Evolutionary conservation across 92 coral and sea anemone species (phyloP), one percentile per base, ranked within the genome.

Genomic region (Phymanthus crucifer): DNA sequence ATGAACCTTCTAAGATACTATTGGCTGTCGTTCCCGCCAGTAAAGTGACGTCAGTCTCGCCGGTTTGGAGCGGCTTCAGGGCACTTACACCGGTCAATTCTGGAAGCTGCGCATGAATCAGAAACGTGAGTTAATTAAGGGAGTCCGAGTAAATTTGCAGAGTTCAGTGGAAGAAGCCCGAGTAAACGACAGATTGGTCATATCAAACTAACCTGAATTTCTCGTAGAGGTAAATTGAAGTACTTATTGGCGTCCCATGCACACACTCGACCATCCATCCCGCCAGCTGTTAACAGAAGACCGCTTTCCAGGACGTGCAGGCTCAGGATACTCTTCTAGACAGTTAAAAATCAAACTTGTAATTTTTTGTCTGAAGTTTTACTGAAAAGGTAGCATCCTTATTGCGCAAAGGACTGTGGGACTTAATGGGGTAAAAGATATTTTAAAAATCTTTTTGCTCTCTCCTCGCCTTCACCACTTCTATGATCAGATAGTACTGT

Each of bases 191-290:
- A 23, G 66, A 57, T 26, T 61, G 27, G 29, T 17, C 1, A 21
- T 9, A 57, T 23, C 29, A 46, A 45, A 24, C 81, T n/a, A 32
- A 91, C 97, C 94, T 92, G 97, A 23, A 78, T 83, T 83, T 92
- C 97, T 40, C 87, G 93, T 71, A 92, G 56, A 31, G 97, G 97
- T 70, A 88, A 79, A 45, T 82, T 87, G 66, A 92, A 92, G 80
- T 90, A 92, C 74, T 92, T 92, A 32, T 88, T 92, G 4, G 94
- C 91, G 76, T 92, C 97, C 97, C 97, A 92, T 31, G 94, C 82
- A 21, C 88, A 67, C 21, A 92, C 85, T 70, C 86, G 81, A 78
- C 97, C 94, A 80, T 92, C 97, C 57, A 90, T 88, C 17, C 94
- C 97, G 50, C 97, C 97, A 45, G 92, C 90, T 27, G 89, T 80